A percentile compares a stretch with the other conserved stretches of the same genome.
Conservation (phyloP, 2,888 invertebrate species). For the Macrosoma leucophasiata region DNA sequence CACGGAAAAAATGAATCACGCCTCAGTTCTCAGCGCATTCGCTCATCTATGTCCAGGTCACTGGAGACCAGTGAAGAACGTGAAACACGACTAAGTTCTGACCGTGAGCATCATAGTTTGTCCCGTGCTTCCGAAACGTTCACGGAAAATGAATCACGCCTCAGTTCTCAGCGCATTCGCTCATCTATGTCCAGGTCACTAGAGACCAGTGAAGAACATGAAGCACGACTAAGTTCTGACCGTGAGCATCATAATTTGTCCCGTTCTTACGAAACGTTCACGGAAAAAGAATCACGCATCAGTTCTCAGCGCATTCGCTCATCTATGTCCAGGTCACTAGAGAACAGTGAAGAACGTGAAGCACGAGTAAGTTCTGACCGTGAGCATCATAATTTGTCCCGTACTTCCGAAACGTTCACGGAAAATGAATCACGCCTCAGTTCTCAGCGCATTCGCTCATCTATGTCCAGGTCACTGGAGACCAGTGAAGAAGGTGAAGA, state of each 20-base stretch:
- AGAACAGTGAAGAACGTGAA: conserved; percentile 2
- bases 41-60: too few relatives aligned
- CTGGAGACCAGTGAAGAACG: conserved; percentile 13
- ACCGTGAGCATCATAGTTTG: conserved; percentile 3
- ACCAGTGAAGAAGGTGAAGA: conserved; percentile 2
- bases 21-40: too few relatives aligned
- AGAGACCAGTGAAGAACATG: conserved; percentile 9
- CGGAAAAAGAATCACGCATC: conserved; percentile 1
- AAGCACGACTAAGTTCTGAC: conserved; percentile 3
- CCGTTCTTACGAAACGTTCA: conserved; percentile 4
- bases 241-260: conserved; percentile 5
- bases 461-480: neutral
- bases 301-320: conserved; percentile 1
- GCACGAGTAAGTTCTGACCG: conserved; percentile 4
- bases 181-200: conserved; percentile 13
- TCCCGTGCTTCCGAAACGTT: conserved; percentile 1
- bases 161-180: conserved; percentile 9
- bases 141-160: conserved; percentile 4
- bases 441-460: neutral
- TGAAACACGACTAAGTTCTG: conserved; percentile 5
- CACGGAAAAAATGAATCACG: too few relatives aligned
- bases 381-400: neutral
- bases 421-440: conserved; percentile 1
- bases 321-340: neutral
- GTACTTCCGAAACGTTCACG: conserved; percentile 2